Evolutionary conservation across 2,888 invertebrate species (phyloP).

Genomic region (Leptinotarsa haldemani): DNA sequence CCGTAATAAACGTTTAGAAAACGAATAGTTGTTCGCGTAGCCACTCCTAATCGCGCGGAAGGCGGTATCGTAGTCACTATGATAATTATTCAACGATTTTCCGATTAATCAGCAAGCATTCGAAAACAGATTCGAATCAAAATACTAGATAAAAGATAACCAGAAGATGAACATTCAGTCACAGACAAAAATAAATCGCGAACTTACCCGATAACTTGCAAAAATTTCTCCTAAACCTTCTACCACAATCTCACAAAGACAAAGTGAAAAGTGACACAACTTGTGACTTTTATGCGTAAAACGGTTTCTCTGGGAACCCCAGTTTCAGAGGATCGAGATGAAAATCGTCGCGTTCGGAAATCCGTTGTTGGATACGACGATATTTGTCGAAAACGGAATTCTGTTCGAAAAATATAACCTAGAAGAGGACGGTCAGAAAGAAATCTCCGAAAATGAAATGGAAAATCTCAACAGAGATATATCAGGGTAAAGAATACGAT

Average conservation of each 20-base stretch:
- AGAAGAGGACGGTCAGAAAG: constrained; percentile 62
- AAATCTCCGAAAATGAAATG: constrained; percentile 58
- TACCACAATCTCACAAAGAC: not conserved
- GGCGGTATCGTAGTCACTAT: not conserved
- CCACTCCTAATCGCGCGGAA: not conserved
- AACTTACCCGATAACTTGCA: not conserved
- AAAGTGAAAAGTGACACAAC: constrained; percentile 1
- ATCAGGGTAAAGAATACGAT: constrained; percentile 45
- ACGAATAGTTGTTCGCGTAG: not conserved
- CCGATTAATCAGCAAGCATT: not conserved
- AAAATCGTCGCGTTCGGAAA: constrained; percentile 64
- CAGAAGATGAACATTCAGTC: not conserved
- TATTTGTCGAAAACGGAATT: constrained; percentile 54
- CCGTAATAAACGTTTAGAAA: too few relatives aligned
- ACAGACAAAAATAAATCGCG: not conserved
- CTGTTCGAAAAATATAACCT: constrained; percentile 63
- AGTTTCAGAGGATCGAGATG: not conserved
- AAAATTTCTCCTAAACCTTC: not conserved
- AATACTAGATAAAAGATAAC: not conserved
- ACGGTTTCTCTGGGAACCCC: not conserved
- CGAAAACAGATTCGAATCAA: too few relatives aligned
- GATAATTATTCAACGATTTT: not conserved
- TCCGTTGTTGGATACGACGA: constrained; percentile 64
- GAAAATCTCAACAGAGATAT: constrained; percentile 56
- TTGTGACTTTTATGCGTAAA: not conserved